Evolutionary conservation across 2,888 invertebrate species (phyloP), one percentile per base, ranked within the genome.

Genomic region (Stomorhina lunata): DNA sequence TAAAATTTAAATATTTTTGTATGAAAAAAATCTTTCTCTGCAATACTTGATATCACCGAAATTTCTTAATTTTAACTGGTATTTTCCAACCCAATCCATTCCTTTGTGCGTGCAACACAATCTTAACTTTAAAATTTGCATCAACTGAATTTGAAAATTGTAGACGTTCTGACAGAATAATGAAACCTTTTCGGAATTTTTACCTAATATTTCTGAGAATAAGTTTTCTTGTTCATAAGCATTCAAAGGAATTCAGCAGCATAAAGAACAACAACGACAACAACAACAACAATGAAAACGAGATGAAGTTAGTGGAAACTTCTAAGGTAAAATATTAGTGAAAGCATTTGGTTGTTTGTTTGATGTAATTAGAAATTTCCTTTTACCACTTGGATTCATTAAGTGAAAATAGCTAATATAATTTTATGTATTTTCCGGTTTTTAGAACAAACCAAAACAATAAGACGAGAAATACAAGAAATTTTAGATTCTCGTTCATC

Each of bases 341-440:
- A 22, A 55, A 53, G 55, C 22, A 45, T 55, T 63, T 71, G 12
- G n/a, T 68, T 77, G 32, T 43, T 77, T 50, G 50, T 40, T 61
- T 61, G 15, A 65, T 34, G 61, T 53, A 68, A 69, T 77, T 69
- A 69, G 37, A 53, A 68, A 69, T 69, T 68, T 77, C 43, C 77
- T 53, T 43, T 20, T 76, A n/a, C 37, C 69, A 20, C n/a, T n/a
- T 22, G 48, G 20, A 59, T 34, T 59, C 66, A 59, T 59, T 50
- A n/a, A 57, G 45, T 66, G 50, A 40, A 77, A 68, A 77, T 37
- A 55, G 55, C 15, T 40, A 37, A 66, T 29, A 57, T 45, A 57
- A 59, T 76, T 66, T 66, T 17, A 66, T 45, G 17, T 40, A 66
- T 68, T 68, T 77, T 77, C 66, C 43, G 59, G 57, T 50, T 10